These are phyloP conservation scores for Aptenodytes forsteri DNA, from an alignment of 2,113 vertebrate genomes.

Conservation along the genomic window DNA sequence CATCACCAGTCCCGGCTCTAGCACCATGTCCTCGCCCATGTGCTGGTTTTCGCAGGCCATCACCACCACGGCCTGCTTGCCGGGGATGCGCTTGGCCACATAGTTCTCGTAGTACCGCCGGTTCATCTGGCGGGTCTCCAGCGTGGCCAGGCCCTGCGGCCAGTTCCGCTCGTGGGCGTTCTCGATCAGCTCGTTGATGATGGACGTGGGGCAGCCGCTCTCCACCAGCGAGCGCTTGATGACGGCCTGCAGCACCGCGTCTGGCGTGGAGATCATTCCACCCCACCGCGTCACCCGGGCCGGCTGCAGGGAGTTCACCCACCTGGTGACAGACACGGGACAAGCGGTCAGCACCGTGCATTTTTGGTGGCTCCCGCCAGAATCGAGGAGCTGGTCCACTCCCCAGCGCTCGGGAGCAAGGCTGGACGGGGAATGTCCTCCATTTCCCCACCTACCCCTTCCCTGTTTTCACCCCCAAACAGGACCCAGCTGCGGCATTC, in stretches of 20 bases:
- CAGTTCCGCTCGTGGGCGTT: conserved; percentile 98
- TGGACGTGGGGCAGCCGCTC: conserved; percentile 94
- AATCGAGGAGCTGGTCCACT: accelerated
- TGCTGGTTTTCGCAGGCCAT: conserved; percentile 99
- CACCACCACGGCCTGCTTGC: conserved; percentile 97
- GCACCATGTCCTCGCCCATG: conserved; percentile 99
- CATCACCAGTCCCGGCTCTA: conserved; percentile 97
- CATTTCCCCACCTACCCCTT: too few species aligned
- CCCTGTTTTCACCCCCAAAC: neutral
- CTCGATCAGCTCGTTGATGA: conserved; percentile 95
- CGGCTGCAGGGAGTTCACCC: conserved; percentile 96
- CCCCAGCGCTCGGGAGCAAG: accelerated
- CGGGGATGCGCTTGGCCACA: conserved; percentile 95
- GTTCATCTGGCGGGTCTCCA: conserved; percentile 98
- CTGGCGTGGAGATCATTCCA: conserved; percentile 97
- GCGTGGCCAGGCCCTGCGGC: conserved; percentile 95
- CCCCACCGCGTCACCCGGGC: conserved; percentile 98
- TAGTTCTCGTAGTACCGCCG: conserved; percentile 98
- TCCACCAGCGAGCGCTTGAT: conserved; percentile 97
- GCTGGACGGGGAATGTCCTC: neutral
- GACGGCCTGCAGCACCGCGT: conserved; percentile 94
- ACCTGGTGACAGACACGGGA: conserved; percentile 73
- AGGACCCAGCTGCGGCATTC: neutral
- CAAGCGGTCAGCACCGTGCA: accelerated
- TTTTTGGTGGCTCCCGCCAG: accelerated